Evolutionary conservation across 2,113 vertebrate genomes (phyloP).

Genomic region (Balaeniceps rex): DNA sequence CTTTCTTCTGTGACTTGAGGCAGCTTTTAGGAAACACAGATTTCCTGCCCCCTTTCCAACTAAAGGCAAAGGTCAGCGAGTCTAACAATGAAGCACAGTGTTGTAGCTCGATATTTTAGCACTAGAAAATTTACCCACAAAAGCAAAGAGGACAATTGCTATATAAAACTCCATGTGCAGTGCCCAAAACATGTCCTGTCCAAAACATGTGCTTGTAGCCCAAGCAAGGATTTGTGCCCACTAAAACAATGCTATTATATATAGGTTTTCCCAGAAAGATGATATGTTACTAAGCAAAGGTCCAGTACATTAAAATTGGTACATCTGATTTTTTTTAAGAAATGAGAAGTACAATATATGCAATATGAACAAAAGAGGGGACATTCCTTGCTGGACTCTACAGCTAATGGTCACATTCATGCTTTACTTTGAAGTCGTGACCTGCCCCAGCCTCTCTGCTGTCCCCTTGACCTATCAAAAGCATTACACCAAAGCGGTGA

Average conservation of each 20-base stretch:
- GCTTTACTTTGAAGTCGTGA: neutral
- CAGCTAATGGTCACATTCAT: neutral
- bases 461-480: neutral
- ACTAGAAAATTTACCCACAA: neutral
- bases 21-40: slow-evolving; percentile 51
- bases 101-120: neutral
- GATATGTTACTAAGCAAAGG: neutral
- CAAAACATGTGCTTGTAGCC: neutral
- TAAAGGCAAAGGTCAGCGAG: slow-evolving; percentile 25
- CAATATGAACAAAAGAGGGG: neutral
- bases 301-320: neutral
- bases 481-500: neutral
- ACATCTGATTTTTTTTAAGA: neutral
- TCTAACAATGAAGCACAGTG: slow-evolving; percentile 34
- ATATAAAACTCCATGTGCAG: neutral
- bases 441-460: neutral
- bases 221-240: neutral
- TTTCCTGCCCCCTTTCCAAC: slow-evolving; percentile 53
- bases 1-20: slow-evolving; percentile 43
- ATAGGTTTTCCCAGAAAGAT: neutral
- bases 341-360: neutral
- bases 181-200: neutral
- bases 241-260: neutral
- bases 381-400: neutral
- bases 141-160: neutral